A percentile compares a stretch with the other conserved stretches of the same genome.
These are phyloP conservation scores for Pterostichus madidus DNA, from an alignment of 2,888 invertebrate species.

Conservation along the genomic window DNA sequence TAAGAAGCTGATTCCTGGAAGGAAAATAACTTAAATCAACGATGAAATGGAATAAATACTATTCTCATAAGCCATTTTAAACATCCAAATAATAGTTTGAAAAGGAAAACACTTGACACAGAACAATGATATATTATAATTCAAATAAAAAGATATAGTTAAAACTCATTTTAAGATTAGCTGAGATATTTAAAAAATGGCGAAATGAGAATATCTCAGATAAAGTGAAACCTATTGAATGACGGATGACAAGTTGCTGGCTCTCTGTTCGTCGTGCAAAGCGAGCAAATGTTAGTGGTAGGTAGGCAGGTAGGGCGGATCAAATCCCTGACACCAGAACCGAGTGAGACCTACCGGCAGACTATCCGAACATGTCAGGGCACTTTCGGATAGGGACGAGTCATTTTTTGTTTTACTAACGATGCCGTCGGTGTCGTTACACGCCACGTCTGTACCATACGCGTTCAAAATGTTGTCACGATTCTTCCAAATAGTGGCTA, in stretches of 20 bases:
- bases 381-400: conserved; percentile 68
- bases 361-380: conserved; percentile 70
- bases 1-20: conserved; percentile 40
- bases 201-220: conserved; percentile 7
- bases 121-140: too few relatives aligned
- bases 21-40: conserved; percentile 19
- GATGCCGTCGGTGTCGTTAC: conserved; percentile 65
- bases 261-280: conserved; percentile 29
- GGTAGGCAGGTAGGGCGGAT: conserved; percentile 28
- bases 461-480: conserved; percentile 78
- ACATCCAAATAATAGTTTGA: too few relatives aligned
- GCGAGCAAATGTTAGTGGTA: conserved; percentile 40
- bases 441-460: conserved; percentile 72
- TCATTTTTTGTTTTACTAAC: conserved; percentile 68
- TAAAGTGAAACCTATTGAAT: background rate
- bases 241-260: background rate
- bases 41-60: conserved; percentile 21
- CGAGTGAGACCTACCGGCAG: conserved; percentile 69
- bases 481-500: conserved; percentile 81
- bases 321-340: conserved; percentile 68
- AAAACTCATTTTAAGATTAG: too few relatives aligned
- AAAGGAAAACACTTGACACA: too few relatives aligned
- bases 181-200: background rate
- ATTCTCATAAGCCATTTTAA: conserved; percentile 1
- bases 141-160: too few relatives aligned